These are phyloP conservation scores for Leptopterna dolabrata DNA, from an alignment of 2,888 invertebrate species.

Conservation along the genomic window DNA sequence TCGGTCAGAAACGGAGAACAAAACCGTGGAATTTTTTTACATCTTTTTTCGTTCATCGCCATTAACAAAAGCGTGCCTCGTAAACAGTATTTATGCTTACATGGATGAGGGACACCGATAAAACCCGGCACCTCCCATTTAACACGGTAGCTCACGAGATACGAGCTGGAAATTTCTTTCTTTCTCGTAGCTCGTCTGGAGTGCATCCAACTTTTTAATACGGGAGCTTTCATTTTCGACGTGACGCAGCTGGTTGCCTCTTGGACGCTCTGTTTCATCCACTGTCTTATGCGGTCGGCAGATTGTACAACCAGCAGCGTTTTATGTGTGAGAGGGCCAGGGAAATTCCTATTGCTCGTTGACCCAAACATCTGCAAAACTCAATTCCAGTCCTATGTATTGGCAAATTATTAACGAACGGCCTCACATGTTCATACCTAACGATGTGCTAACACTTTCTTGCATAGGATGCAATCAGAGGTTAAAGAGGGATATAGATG, in stretches of 20 bases:
- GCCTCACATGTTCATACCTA: no score
- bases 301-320: neutral
- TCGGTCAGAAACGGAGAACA: no score
- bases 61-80: neutral
- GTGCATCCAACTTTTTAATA: neutral
- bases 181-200: neutral
- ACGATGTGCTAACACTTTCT: no score
- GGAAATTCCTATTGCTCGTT: neutral
- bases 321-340: neutral
- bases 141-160: neutral
- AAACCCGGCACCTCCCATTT: neutral
- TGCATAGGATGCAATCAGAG: no score
- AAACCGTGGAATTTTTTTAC: no score
- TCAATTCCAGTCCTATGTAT: neutral
- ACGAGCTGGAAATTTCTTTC: neutral
- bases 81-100: neutral
- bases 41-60: neutral
- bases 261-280: neutral
- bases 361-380: neutral
- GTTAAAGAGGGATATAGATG: no score
- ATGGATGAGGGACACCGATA: neutral
- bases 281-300: neutral
- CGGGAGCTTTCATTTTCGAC: neutral
- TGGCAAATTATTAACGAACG: neutral
- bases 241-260: conserved; percentile 4